These are phyloP conservation scores for Cyrtonyx montezumae DNA, from an alignment of 2,113 vertebrate species.

Conservation along the genomic window DNA sequence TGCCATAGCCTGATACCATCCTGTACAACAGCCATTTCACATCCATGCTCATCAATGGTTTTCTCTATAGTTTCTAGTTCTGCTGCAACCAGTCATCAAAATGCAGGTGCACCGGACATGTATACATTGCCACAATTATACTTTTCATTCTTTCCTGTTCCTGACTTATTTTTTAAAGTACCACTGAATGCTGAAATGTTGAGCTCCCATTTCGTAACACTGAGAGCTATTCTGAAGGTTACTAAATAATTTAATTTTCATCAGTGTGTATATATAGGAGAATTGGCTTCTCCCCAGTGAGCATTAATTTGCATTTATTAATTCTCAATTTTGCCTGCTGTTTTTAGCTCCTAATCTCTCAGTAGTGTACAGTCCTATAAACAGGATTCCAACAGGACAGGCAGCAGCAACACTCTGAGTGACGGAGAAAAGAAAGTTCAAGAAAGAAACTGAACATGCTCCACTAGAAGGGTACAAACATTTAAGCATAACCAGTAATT, in stretches of 20 bases:
- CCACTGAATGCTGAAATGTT: slow-evolving; percentile 6
- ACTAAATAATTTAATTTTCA: slow-evolving; percentile 48
- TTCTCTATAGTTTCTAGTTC: background rate
- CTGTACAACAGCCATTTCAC: background rate
- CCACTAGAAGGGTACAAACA: background rate
- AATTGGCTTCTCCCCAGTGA: slow-evolving; percentile 18
- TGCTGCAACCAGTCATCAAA: background rate
- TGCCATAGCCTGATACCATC: background rate
- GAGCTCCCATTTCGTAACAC: background rate
- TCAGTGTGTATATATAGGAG: slow-evolving; percentile 24
- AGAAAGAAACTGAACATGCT: background rate
- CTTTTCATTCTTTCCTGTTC: background rate
- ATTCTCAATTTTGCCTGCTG: slow-evolving; percentile 37
- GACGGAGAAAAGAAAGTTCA: background rate
- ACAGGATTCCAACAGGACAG: background rate
- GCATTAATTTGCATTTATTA: slow-evolving; percentile 65
- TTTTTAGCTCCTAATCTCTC: slow-evolving; percentile 35
- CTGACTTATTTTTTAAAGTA: background rate
- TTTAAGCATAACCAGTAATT: background rate
- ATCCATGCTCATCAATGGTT: background rate
- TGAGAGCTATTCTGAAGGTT: slow-evolving; percentile 30
- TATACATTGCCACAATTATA: background rate
- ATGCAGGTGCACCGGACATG: background rate
- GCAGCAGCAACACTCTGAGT: background rate
- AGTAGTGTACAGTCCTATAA: background rate